Evolutionary conservation across 2,113 vertebrate species (phyloP).

Genomic region (Aspidoscelis tigris): DNA sequence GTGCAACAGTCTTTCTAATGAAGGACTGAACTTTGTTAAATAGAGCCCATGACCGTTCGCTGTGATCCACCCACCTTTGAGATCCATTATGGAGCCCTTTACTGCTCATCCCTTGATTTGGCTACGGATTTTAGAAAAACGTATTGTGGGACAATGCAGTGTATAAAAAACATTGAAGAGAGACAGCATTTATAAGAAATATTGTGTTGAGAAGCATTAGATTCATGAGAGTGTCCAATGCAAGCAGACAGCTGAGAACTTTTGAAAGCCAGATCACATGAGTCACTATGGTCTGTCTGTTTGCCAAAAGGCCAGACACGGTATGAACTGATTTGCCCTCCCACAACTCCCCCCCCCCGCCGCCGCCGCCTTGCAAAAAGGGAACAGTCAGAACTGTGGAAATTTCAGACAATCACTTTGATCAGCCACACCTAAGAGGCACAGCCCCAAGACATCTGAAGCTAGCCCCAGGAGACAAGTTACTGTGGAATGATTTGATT

Average conservation of each 20-base stretch:
- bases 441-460: neutral
- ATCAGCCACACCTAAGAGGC: neutral
- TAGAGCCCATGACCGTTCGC: no score
- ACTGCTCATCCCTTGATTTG: neutral
- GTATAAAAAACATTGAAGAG: neutral
- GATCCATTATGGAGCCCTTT: no score
- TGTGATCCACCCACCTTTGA: no score
- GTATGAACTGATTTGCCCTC: neutral
- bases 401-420: constrained; percentile 13
- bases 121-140: neutral
- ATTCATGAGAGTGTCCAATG: neutral
- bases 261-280: neutral
- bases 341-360: no score
- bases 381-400: constrained; percentile 1
- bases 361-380: neutral
- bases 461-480: neutral
- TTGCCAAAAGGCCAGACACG: constrained; percentile 11
- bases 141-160: neutral
- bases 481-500: neutral
- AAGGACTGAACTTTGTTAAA: no score
- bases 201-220: neutral
- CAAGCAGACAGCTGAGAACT: neutral
- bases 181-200: neutral
- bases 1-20: no score
- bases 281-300: neutral